These are phyloP conservation scores for Scarus forsteni DNA, from an alignment of 2,797 vertebrate genomes.

Conservation along the genomic window DNA sequence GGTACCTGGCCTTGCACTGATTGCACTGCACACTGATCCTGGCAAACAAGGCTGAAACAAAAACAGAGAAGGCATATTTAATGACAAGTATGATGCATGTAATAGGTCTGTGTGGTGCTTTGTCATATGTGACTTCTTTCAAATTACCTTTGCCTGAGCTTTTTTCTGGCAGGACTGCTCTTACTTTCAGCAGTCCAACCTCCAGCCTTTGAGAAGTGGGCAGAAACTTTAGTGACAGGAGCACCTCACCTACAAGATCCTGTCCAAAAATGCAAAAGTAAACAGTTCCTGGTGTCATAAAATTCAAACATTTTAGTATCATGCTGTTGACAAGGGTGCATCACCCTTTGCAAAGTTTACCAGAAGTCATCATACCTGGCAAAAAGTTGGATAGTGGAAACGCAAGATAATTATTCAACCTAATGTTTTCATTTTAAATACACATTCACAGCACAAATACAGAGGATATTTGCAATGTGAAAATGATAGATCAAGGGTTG, in stretches of 20 bases:
- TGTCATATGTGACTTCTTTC: background rate
- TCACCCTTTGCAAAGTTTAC: too few relatives aligned
- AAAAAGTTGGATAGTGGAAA: too few relatives aligned
- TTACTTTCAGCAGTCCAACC: constrained; percentile 84
- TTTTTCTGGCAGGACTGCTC: constrained; percentile 46
- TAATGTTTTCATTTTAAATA: background rate
- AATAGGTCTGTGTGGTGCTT: background rate
- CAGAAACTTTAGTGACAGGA: constrained; percentile 85
- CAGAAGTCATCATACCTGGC: too few relatives aligned
- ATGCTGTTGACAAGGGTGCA: too few relatives aligned
- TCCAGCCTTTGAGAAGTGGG: constrained; percentile 84
- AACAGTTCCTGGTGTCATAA: background rate
- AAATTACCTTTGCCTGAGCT: constrained; percentile 54
- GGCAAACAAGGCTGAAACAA: constrained; percentile 76
- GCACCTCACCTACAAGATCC: constrained; percentile 84
- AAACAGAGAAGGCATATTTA: background rate
- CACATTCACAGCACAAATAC: background rate
- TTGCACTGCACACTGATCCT: constrained; percentile 84
- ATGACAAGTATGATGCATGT: too few relatives aligned
- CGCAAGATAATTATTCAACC: too few relatives aligned
- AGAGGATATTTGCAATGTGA: too few relatives aligned
- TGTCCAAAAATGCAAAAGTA: constrained; percentile 37
- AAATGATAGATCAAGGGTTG: too few relatives aligned
- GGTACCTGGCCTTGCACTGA: constrained; percentile 79
- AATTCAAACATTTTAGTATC: background rate